Conservation (phyloP, 2,797 vertebrate species). For the Salarias fasciatus region DNA sequence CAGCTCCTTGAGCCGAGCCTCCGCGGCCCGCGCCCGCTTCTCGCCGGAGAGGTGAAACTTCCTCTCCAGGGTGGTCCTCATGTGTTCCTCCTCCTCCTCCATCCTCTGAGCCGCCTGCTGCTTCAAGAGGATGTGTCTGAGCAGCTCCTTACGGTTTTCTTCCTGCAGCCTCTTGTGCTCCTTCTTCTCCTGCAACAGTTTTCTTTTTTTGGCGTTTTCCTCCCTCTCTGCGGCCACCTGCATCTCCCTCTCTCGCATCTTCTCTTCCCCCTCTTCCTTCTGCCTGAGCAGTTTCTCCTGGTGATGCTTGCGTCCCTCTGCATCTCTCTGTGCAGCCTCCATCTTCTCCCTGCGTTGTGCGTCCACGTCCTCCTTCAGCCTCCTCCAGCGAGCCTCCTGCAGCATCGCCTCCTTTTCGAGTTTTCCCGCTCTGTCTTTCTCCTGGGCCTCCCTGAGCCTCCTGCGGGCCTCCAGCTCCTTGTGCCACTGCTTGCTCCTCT, state of each 20-base stretch:
- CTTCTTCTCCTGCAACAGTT: conserved; percentile 43
- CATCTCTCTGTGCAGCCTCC: conserved; percentile 48
- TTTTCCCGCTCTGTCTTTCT: conserved; percentile 29
- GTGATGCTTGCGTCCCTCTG: conserved; percentile 59
- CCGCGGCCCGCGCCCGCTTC: conserved; percentile 36
- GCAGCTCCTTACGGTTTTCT: conserved; percentile 73
- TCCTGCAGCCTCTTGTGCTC: conserved; percentile 68
- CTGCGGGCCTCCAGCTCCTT: conserved; percentile 70
- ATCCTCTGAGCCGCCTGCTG: conserved; percentile 75
- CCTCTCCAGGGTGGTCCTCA: conserved; percentile 70
- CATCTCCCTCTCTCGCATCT: conserved; percentile 56
- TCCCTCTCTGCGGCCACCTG: conserved; percentile 52
- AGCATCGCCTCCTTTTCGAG: conserved; percentile 40
- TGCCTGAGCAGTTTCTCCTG: conserved; percentile 70
- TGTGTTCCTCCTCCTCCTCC: conserved; percentile 68
- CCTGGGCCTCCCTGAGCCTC: conserved; percentile 45
- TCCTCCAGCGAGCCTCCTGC: conserved; percentile 71
- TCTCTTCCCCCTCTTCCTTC: conserved; percentile 56
- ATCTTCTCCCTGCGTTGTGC: conserved; percentile 49
- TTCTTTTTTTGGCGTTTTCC: conserved; percentile 65
- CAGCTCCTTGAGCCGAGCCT: conserved; percentile 62
- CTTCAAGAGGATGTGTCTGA: conserved; percentile 80
- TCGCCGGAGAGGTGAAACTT: conserved; percentile 60
- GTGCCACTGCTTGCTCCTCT: conserved; percentile 71
- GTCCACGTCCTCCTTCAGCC: conserved; percentile 66